Base-by-base conservation (phyloP, 2,888 invertebrate genomes). In the Onthophagus sagittarius region DNA sequence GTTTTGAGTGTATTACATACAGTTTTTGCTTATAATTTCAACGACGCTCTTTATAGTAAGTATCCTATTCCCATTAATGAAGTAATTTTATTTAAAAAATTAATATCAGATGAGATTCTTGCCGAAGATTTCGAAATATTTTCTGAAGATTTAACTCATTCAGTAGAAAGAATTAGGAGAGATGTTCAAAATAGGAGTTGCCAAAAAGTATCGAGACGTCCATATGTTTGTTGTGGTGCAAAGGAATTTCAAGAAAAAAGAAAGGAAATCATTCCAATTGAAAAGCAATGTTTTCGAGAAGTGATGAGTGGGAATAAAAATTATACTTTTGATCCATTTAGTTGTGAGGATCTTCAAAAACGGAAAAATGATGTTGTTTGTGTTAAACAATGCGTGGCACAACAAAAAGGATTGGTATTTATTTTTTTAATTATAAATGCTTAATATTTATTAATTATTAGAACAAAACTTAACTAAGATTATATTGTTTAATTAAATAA, bases 401-500 rank as follows among this genome's bases (percentile, higher is more conserved):
- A 83, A 77, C 84, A 85, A 78, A 81, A 82, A 72, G 78, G 82
- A 70, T 67, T 82, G 78, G 86, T 85, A 81, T 84, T 84, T 9
- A 53, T 53, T 1, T 9, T 53, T 53, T 53, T n/a, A n/a, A n/a
- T n/a, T n/a, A n/a, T n/a, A n/a, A n/a, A n/a, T n/a, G n/a, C n/a
- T n/a, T n/a, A n/a, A n/a, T n/a, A n/a, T n/a, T n/a, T n/a, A n/a
- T n/a, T n/a, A n/a, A n/a, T n/a, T n/a, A n/a, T n/a, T n/a, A n/a
- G n/a, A n/a, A n/a, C n/a, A n/a, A n/a, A n/a, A n/a, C n/a, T n/a
- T n/a, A n/a, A n/a, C n/a, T n/a, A n/a, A n/a, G n/a, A n/a, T n/a
- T n/a, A n/a, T n/a, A n/a, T n/a, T n/a, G n/a, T n/a, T n/a, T n/a
- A n/a, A n/a, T n/a, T n/a, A n/a, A n/a, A n/a, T n/a, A n/a, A n/a